phyloP scores from a whole-genome alignment of 2,113 vertebrate species.

The Thunnus thynnus region DNA sequence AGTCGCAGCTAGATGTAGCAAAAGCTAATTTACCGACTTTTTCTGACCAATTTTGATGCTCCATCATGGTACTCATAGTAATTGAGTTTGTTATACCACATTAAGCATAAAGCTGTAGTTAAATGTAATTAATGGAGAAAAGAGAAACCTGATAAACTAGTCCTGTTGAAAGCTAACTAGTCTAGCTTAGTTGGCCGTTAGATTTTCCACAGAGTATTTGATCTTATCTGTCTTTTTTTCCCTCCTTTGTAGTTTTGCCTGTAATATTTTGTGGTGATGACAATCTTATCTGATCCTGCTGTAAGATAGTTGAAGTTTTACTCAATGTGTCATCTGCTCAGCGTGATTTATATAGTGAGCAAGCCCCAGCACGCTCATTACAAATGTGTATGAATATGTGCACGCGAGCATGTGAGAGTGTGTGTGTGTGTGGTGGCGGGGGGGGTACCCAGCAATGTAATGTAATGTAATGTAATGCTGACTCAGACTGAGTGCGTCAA shows the following conservation, averaged over 20 bases:
- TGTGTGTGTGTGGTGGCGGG: background rate
- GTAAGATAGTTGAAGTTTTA: background rate
- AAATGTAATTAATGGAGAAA: too few species aligned
- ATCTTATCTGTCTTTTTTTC: background rate
- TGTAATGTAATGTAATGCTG: constrained; percentile 68
- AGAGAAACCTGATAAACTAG: background rate
- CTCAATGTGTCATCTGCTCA: background rate
- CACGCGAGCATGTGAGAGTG: too few species aligned
- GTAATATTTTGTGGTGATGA: background rate
- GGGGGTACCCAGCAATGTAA: constrained; percentile 52
- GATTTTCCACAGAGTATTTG: background rate
- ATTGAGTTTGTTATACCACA: background rate
- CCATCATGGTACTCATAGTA: background rate
- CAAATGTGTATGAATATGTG: too few species aligned
- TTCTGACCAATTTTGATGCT: too few species aligned
- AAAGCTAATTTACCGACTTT: too few species aligned
- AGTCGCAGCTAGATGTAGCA: background rate
- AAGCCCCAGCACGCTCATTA: too few species aligned
- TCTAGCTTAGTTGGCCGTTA: background rate
- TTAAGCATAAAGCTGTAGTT: too few species aligned
- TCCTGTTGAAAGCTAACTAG: background rate
- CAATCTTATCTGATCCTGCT: background rate
- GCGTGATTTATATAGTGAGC: constrained; percentile 11
- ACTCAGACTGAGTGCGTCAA: constrained; percentile 73
- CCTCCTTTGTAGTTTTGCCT: background rate